These are phyloP conservation scores for Priocnemis perturbator DNA, from an alignment of 2,888 invertebrate species.

Conservation along the genomic window DNA sequence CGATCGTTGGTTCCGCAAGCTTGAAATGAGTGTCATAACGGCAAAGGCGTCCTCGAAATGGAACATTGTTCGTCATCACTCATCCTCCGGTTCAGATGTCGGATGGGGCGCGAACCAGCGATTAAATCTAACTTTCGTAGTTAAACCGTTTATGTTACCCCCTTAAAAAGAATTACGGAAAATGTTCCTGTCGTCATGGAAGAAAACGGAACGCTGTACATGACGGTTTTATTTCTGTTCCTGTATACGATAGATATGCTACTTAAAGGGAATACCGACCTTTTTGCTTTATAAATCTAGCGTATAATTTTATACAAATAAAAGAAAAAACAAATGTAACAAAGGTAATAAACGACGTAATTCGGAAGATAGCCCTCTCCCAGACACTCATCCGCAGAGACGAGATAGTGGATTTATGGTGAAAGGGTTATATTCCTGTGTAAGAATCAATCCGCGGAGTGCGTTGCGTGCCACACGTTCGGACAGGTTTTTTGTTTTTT, in stretches of 20 bases:
- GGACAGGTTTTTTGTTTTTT: slow-evolving; percentile 1
- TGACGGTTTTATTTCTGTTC: slow-evolving; percentile 53
- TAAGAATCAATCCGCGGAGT: slow-evolving; percentile 14
- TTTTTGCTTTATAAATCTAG: slow-evolving; percentile 39
- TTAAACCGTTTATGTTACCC: slow-evolving; percentile 35
- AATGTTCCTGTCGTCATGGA: slow-evolving; percentile 54
- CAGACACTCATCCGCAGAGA: slow-evolving; percentile 71
- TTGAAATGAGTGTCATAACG: too few relatives aligned
- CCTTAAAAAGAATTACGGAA: slow-evolving; percentile 38
- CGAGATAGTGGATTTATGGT: slow-evolving; percentile 72
- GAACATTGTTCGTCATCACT: slow-evolving; percentile 1
- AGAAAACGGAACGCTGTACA: slow-evolving; percentile 36
- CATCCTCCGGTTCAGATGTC: slow-evolving; percentile 3
- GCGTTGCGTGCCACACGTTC: slow-evolving; percentile 36
- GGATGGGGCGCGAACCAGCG: slow-evolving; percentile 21
- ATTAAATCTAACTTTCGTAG: slow-evolving; percentile 32
- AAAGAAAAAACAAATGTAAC: slow-evolving; percentile 14
- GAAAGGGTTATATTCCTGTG: slow-evolving; percentile 67
- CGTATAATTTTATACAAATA: slow-evolving; percentile 40
- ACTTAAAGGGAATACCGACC: slow-evolving; percentile 30
- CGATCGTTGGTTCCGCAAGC: slow-evolving; percentile 35
- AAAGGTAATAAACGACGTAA: slow-evolving; percentile 32
- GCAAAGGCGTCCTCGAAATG: too few relatives aligned
- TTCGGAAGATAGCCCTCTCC: slow-evolving; percentile 69
- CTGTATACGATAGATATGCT: slow-evolving; percentile 42